Evolutionary conservation across 2,888 invertebrate species (phyloP).

Genomic region (Pyrrhia umbra): DNA sequence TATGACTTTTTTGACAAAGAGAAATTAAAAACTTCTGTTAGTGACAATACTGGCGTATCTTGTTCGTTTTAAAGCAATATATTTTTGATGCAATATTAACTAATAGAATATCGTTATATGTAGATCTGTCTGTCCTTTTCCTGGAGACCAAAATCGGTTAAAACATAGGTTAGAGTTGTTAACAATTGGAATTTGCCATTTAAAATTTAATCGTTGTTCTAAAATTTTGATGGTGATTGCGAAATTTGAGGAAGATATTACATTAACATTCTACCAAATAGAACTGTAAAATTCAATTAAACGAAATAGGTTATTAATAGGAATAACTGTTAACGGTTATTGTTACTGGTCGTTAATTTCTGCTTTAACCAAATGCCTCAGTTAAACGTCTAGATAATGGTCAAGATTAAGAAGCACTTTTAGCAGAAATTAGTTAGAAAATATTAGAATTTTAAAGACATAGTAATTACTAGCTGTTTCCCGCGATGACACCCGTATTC

Average conservation of each 20-base stretch:
- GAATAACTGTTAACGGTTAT: conserved; percentile 20
- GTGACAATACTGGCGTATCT: too few species aligned
- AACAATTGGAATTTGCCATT: not conserved
- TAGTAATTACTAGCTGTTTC: too few species aligned
- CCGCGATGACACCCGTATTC: too few species aligned
- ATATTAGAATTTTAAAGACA: too few species aligned
- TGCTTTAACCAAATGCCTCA: conserved; percentile 10
- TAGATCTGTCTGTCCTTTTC: not conserved
- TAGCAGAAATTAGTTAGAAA: not conserved
- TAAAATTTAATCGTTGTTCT: conserved; percentile 12
- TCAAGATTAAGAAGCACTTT: too few species aligned
- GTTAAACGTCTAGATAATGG: conserved; percentile 3
- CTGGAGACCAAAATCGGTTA: not conserved
- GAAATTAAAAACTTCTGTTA: not conserved
- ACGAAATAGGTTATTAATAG: conserved; percentile 33
- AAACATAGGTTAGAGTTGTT: not conserved
- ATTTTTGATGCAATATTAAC: too few species aligned
- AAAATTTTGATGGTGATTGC: conserved; percentile 15
- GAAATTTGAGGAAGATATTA: conserved; percentile 19
- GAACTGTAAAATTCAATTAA: conserved; percentile 37
- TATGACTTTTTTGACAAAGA: not conserved
- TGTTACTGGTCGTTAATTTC: conserved; percentile 21
- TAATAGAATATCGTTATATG: not conserved
- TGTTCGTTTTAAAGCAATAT: too few species aligned
- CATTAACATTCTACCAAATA: conserved; percentile 2